Base-by-base conservation (phyloP, 2,888 invertebrate genomes). In the Drosophila subquinaria region DNA sequence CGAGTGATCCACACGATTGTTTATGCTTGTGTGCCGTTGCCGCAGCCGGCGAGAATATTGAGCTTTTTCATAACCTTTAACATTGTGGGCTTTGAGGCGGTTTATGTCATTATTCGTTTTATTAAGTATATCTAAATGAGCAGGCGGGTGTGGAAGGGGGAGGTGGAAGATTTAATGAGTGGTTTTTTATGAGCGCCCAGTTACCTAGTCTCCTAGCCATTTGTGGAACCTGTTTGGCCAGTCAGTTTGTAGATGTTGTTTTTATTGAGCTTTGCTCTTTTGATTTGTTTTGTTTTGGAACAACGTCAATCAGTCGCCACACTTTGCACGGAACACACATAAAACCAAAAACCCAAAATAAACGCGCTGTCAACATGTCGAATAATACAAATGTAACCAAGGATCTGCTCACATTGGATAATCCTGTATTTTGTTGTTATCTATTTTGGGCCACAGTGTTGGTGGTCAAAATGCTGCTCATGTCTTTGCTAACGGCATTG, bases 1-100 rank as follows among this genome's bases (percentile, higher is more conserved):
- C 93, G 96, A 69, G 90, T 94, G 60, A 66, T 94, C 3, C 95
- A 96, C 86, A 95, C 95, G 0, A 75, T 95, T 50, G 94, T 95
- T 30, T 96, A 95, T 88, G 94, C 95, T 2, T 91, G 95, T 33
- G 88, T 93, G 5, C 94, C 94, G 1, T 78, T 95, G 35, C 94
- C 94, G 1, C 95, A 95, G 84, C 95, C 95, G 11, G 83, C 94
- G 3, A 91, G 95, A 63, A 93, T 90, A 1, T 68, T 94, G 20
- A 66, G 90, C 13, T 95, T 93, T 75, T 76, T 88, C 4, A 89
- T 92, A 3, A 94, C 94, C 4, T 91, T 92, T 57, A 38, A 71
- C 10, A 91, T 94, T 45, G 94, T 94, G 30, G 35, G 92, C 27
- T 94, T 93, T 78, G 94, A 95, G 94, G 93, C 93, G 0, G 62